Evolutionary conservation across 2,113 vertebrate species (phyloP).

Genomic region (Petrocephalus microphthalmus): DNA sequence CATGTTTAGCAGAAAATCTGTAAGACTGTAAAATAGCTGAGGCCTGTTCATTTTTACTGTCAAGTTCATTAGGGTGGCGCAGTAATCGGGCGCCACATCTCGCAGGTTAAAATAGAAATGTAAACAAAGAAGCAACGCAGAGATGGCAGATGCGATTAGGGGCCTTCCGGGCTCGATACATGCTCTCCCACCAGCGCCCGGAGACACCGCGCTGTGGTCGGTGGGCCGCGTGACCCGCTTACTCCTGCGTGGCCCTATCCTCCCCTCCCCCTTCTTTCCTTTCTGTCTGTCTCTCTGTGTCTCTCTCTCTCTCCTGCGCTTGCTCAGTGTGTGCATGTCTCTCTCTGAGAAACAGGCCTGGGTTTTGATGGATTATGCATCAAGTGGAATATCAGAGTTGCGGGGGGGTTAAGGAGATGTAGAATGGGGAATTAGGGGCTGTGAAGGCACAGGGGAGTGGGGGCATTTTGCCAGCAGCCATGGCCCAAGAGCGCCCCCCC

Average conservation of each 20-base stretch:
- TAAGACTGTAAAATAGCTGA: not conserved
- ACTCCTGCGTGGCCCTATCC: not conserved
- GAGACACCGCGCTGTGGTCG: not conserved
- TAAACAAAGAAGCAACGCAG: not conserved
- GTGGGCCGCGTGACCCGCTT: too few relatives aligned
- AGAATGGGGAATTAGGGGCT: not conserved
- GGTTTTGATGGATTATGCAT: constrained; percentile 19
- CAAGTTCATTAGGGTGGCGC: not conserved
- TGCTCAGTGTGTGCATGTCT: not conserved
- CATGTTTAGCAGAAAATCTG: not conserved
- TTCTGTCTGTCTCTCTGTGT: not conserved
- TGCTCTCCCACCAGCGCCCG: not conserved
- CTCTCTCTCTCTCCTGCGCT: not conserved
- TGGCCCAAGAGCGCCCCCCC: not conserved
- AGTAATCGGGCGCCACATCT: not conserved
- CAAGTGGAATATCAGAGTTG: not conserved
- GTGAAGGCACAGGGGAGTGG: not conserved
- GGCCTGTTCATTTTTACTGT: not conserved
- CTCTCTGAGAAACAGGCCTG: not conserved
- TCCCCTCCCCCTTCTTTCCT: not conserved
- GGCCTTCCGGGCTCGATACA: not conserved
- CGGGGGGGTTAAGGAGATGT: not conserved
- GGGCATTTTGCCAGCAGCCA: not conserved
- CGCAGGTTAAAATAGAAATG: not conserved
- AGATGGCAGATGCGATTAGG: not conserved